Conservation (phyloP, 92 coral and sea anemone species). For the Montipora capitata region DNA sequence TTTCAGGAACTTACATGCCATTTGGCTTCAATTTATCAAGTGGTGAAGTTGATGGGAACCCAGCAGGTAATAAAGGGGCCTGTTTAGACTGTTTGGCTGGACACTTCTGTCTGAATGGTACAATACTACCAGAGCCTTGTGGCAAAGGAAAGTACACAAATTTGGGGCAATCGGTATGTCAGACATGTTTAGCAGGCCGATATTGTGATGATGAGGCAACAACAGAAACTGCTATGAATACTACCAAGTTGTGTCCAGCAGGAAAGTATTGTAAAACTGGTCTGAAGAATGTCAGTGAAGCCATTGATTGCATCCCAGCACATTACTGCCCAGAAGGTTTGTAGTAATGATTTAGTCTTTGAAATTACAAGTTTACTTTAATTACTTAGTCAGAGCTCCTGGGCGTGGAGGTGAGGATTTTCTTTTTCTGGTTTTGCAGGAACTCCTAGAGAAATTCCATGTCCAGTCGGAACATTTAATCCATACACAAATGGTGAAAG, state of each 20-base stretch:
- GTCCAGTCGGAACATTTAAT: conserved; percentile 98
- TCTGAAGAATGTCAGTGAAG: conserved; percentile 85
- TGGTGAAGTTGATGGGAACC: conserved; percentile 69
- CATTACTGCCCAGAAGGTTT: conserved; percentile 98
- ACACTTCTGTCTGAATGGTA: conserved; percentile 94
- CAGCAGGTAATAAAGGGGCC: conserved; percentile 89
- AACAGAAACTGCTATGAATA: conserved; percentile 86
- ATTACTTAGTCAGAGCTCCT: too few species aligned
- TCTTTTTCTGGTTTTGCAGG: conserved; percentile 6
- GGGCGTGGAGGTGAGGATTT: neutral
- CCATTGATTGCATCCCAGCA: conserved; percentile 83
- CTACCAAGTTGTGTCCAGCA: conserved; percentile 92
- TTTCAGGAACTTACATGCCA: conserved; percentile 98
- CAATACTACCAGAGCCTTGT: conserved; percentile 88
- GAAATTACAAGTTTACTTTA: neutral
- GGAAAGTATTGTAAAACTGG: conserved; percentile 93
- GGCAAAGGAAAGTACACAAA: conserved; percentile 93
- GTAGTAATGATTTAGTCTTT: neutral
- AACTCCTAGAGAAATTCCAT: conserved; percentile 84
- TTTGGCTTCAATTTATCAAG: conserved; percentile 77
- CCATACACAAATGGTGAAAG: conserved; percentile 73
- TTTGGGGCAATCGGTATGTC: conserved; percentile 97
- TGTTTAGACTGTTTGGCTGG: conserved; percentile 93
- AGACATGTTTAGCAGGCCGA: conserved; percentile 91
- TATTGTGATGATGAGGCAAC: conserved; percentile 92